These are phyloP conservation scores for Cheilosia vulpina DNA, from an alignment of 2,888 invertebrate species.

Conservation along the genomic window DNA sequence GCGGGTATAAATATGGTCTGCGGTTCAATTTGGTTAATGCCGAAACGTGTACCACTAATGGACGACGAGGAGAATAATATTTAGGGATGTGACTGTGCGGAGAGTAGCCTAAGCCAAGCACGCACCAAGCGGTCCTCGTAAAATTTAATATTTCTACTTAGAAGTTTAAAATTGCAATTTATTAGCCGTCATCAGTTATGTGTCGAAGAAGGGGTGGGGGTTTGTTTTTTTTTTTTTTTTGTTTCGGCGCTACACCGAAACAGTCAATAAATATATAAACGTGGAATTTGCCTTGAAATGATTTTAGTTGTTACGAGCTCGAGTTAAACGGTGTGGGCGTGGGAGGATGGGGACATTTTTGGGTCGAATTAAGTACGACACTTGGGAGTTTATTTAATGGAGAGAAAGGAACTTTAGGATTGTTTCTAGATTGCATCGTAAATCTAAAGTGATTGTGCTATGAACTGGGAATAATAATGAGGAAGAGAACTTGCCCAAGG, in stretches of 20 bases:
- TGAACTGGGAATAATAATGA: conserved; percentile 70
- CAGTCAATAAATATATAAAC: conserved; percentile 70
- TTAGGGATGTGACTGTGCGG: conserved; percentile 39
- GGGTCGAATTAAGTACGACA: conserved; percentile 62
- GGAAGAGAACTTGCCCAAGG: neutral
- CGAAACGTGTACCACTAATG: conserved; percentile 71
- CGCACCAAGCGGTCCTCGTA: conserved; percentile 68
- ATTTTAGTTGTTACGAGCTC: conserved; percentile 49
- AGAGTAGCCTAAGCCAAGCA: conserved; percentile 65
- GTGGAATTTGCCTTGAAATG: conserved; percentile 58
- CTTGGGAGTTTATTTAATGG: conserved; percentile 63
- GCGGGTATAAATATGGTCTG: conserved; percentile 11
- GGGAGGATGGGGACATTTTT: conserved; percentile 25
- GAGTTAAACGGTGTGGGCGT: conserved; percentile 21
- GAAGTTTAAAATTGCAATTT: conserved; percentile 72
- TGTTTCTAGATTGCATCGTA: conserved; percentile 63
- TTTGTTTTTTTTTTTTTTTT: too few relatives aligned
- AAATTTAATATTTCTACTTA: conserved; percentile 75
- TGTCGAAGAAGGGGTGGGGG: conserved; percentile 8
- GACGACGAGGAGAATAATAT: conserved; percentile 45
- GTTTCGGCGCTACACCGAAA: neutral
- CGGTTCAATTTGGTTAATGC: conserved; percentile 71
- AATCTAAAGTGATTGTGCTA: conserved; percentile 58
- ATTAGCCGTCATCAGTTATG: conserved; percentile 63
- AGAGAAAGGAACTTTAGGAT: conserved; percentile 44